Percentiles rank a stretch among this genome's conserved stretches.
These are phyloP conservation scores for Acestrorhynchus altus DNA, from an alignment of 2,797 vertebrate genomes.

Conservation along the genomic window DNA sequence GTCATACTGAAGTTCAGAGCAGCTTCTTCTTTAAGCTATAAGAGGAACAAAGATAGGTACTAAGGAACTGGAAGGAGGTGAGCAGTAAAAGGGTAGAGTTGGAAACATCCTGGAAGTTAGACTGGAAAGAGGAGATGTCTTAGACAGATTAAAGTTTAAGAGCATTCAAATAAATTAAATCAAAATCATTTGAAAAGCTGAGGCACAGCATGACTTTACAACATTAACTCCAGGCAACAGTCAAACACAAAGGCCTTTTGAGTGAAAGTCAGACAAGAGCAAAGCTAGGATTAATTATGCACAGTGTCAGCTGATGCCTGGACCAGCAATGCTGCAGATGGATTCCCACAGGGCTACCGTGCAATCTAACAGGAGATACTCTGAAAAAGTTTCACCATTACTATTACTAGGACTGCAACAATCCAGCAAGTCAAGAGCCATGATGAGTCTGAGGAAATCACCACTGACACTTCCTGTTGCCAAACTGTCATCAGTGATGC, in stretches of 20 bases:
- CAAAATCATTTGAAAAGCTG: neutral
- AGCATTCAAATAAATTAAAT: neutral
- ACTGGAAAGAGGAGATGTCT: too few relatives aligned
- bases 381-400: neutral
- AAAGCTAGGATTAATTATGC: conserved; percentile 5
- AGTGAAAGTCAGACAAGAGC: neutral
- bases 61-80: too few relatives aligned
- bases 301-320: conserved; percentile 8
- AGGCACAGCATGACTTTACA: conserved; percentile 14
- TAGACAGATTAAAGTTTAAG: neutral
- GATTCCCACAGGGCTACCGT: neutral
- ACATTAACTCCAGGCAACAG: conserved; percentile 17
- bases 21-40: too few relatives aligned
- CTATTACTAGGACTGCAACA: neutral
- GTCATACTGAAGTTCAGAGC: too few relatives aligned
- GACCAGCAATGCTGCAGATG: neutral
- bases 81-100: too few relatives aligned
- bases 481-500: neutral
- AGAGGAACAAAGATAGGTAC: too few relatives aligned
- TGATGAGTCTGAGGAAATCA: neutral
- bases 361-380: neutral
- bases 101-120: too few relatives aligned
- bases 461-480: neutral
- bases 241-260: conserved; percentile 30
- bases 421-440: neutral